A percentile compares a stretch with the other conserved stretches of the same genome.
Conservation (phyloP, 2,888 invertebrate genomes). For the Stenchaetothrips biformis region DNA sequence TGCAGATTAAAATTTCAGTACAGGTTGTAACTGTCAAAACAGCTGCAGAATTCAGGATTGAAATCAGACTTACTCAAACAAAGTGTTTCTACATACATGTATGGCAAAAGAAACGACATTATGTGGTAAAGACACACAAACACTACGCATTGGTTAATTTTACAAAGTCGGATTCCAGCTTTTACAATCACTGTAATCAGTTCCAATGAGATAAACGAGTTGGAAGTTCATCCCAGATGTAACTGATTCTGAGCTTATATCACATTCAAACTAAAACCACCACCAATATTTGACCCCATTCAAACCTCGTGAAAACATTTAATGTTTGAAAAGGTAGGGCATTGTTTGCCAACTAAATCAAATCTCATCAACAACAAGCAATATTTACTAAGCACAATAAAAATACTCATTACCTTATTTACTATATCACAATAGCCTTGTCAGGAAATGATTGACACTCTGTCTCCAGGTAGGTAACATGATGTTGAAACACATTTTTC, state of each 20-base stretch:
- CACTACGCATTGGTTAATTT: too few relatives aligned
- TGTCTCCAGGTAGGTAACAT: slow-evolving; percentile 2
- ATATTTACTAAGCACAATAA: not conserved
- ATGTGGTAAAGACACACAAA: too few relatives aligned
- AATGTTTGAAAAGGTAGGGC: not conserved
- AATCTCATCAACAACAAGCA: not conserved
- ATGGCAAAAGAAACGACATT: not conserved
- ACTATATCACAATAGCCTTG: slow-evolving; percentile 12
- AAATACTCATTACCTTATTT: not conserved
- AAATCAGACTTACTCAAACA: not conserved
- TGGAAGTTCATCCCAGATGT: not conserved
- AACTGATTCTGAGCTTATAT: slow-evolving; percentile 20
- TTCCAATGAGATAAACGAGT: not conserved
- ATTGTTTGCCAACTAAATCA: not conserved
- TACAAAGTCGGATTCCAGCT: not conserved
- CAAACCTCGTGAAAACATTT: not conserved
- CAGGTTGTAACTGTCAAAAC: not conserved
- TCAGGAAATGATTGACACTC: not conserved
- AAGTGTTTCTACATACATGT: not conserved
- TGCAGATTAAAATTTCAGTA: not conserved
- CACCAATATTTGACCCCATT: not conserved
- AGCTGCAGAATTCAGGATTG: not conserved
- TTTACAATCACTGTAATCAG: not conserved
- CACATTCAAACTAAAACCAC: slow-evolving; percentile 8
- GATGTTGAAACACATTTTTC: not conserved